Evolutionary conservation across 2,113 vertebrate species (phyloP), one percentile per base, ranked within the genome.

Genomic region (Lycocorax pyrrhopterus): DNA sequence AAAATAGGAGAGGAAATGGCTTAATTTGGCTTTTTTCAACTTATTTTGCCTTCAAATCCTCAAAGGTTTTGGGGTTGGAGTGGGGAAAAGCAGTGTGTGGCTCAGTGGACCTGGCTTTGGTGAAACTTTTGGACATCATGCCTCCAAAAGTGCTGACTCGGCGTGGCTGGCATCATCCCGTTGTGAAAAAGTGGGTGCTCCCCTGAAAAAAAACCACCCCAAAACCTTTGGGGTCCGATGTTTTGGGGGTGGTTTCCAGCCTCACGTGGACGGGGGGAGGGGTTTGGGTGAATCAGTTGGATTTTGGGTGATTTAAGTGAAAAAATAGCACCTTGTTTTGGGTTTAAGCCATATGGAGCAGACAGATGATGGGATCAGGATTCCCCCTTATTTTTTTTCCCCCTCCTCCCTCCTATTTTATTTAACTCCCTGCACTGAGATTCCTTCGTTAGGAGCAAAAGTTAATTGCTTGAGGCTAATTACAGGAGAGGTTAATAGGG

Each of bases 391-490:
- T 73, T 47, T 73, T 52, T 55, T 22, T 8, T 2, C 14, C 3
- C 3, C 6, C 15, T 41, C 12, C 47, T 25, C 16, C 39, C 8
- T 49, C 19, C 12, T 39, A 17, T 63, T 92, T 90, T 87, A 47
- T 87, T 67, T 39, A 67, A 51, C 35, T 78, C 84, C 59, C 18
- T 1, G 20, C 1, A 1, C 67, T 41, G 62, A 64, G 75, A 85
- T 88, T 75, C 39, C 79, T 81, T 60, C 32, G 1, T 88, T 71
- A 79, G 89, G 86, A 79, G 66, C 78, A 82, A 52, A 87, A 90
- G 89, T 90, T 93, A 93, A 94, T 96, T 90, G 83, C 81, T 90
- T 8, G 26, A 10, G 47, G 80, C 82, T 93, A 87, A 93, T 95
- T 94, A 68, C 5, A 5, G 59, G 47, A 27, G 41, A 76, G 80